Evolutionary conservation across 2,113 vertebrate genomes (phyloP), one percentile per base, ranked within the genome.

Genomic region (Synchiropus splendidus): DNA sequence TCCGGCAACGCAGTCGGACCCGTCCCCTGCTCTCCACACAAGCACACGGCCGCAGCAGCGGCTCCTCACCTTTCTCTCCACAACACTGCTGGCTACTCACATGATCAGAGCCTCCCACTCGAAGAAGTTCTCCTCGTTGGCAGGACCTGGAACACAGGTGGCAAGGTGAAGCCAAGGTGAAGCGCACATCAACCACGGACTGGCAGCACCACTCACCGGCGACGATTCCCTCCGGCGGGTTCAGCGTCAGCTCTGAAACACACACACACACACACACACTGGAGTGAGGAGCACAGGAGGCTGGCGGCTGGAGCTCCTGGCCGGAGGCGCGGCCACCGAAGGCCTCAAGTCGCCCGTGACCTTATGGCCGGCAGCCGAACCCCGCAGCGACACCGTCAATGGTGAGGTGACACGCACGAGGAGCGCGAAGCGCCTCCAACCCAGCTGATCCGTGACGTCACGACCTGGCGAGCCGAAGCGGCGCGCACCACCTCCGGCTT

Each of bases 91-190:
- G 8, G 21, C 21, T 4, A 90, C 92, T 96, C 75, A 97, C 95
- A 98, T 98, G 65, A 98, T 98, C 39, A 98, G 67, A 31, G 95
- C 93, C 72, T 98, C 95, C 95, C 95, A 98, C 31, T 98, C 95
- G 35, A 98, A 98, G 79, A 98, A 98, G 65, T 98, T 98, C 79
- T 98, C 95, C 60, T 98, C 95, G 11, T 96, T 98, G 64, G 91
- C 88, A 2, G 95, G 95, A 59, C 94, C 94, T 98, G 59, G 9
- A 54, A 34, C 44, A 1, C 49, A 37, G 37, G 27, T 18, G 11
- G 11, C 10, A 12, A 33, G 2, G 8, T 10, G 11, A 17, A 6
- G 17, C 10, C 31, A 49, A 10, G 37, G 9, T 0, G 10, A 3
- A 16, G 3, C 16, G 16, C 8, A n/a, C 16, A 27, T 6, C 9